phyloP scores from a whole-genome alignment of 1,140 invertebrate genomes.

The Hesperophylax magnus region DNA sequence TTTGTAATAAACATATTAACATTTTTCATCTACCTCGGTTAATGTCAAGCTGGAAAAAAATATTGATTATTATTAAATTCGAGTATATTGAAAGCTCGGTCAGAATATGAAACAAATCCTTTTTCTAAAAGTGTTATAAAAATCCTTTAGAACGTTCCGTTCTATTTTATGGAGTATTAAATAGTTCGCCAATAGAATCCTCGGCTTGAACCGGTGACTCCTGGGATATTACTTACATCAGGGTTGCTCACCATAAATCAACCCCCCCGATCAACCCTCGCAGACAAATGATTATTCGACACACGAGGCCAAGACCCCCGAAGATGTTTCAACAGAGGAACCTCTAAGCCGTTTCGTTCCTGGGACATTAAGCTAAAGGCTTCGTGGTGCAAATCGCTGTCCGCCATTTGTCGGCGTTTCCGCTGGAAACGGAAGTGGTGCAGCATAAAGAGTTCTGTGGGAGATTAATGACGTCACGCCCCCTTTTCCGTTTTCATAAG shows the following conservation, averaged over 20 bases:
- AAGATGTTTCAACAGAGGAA: constrained; percentile 33
- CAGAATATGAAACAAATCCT: too few species aligned
- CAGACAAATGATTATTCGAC: constrained; percentile 42
- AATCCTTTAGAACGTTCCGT: too few species aligned
- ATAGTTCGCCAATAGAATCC: constrained; percentile 3
- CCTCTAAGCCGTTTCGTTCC: constrained; percentile 8
- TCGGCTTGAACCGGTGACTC: not conserved
- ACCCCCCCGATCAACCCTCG: not conserved
- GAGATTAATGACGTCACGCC: constrained; percentile 41
- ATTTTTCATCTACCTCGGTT: too few species aligned
- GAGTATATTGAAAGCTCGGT: too few species aligned
- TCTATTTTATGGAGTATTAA: not conserved
- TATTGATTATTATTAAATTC: too few species aligned
- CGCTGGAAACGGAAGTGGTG: constrained; percentile 4
- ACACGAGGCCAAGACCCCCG: constrained; percentile 30
- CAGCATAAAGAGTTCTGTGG: constrained; percentile 8
- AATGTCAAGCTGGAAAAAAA: too few species aligned
- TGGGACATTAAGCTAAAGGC: constrained; percentile 31
- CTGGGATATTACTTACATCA: constrained; percentile 10
- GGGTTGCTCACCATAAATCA: constrained; percentile 17
- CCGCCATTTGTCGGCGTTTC: constrained; percentile 26
- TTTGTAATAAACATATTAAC: too few species aligned
- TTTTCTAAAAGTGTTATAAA: too few species aligned
- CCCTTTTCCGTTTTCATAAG: constrained; percentile 2
- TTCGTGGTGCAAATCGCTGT: constrained; percentile 18